Evolutionary conservation across 2,888 invertebrate species (phyloP), one percentile per base, ranked within the genome.

Genomic region (Tachina lurida): DNA sequence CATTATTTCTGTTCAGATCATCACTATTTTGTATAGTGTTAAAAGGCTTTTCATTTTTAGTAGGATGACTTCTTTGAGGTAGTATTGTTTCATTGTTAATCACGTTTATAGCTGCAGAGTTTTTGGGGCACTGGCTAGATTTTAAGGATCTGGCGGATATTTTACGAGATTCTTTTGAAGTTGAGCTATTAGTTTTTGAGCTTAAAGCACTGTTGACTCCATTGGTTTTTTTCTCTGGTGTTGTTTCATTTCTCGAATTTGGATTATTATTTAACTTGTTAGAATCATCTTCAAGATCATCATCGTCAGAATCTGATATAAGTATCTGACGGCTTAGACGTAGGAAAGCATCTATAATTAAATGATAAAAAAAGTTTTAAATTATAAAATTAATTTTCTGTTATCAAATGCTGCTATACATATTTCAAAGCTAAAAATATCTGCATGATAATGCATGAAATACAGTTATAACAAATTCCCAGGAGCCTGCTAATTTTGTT

Each of bases 291-390:
- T 70, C 75, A n/a, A 54, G 15, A 13, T 81, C 68, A 54, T 75
- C 81, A n/a, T 79, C 83, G 22, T 86, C 86, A 47, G 86, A 86
- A 65, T 86, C 86, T 12, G 86, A 83, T 79, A 86, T 73, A 73
- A 83, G 67, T 67, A 86, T 83, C 67, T 86, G 86, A 10, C 79
- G 83, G 12, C 83, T 86, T 7, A 86, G 45, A 39, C 83, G 86
- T 73, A 86, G 67, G 56, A 86, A 86, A 39, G 86, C 86, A 80
- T 86, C 86, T 86, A 56, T 1, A 84, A 56, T 12, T 62, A 52
- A 39, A 58, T 10, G 60, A 45, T 12, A 75, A 70, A 41, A 41
- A n/a, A 10, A 41, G 1, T 31, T 31, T 31, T 31, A 31, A 3
- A 31, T 31, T 31, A 31, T 31, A 31, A 31, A 31, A 31, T 31